Base-by-base conservation (phyloP, 1,140 invertebrate genomes). In the Hyphantria cunea region DNA sequence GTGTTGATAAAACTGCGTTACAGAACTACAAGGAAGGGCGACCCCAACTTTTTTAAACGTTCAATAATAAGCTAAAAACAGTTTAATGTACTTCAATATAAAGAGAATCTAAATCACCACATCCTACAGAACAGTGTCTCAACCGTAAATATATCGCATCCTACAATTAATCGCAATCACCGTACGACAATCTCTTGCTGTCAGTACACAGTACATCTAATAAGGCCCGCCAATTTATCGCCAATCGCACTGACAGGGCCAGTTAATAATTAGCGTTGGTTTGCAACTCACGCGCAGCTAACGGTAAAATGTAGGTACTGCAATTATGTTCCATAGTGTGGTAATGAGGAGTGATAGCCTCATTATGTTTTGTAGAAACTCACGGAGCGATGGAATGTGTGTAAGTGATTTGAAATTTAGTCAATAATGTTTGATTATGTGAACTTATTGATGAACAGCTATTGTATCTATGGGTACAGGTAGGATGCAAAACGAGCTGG, bases 291-390 rank as follows among this genome's bases (percentile, higher is more conserved):
- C 56, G 56, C 56, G 56, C 56, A 59, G 55, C 45, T 59, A 59
- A 59, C 56, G 56, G 55, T 6, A 31, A 59, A 39, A 14, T 1
- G 17, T 25, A 25, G 17, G 32, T 32, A 58, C 56, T 31, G 47
- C 45, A 59, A 59, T 59, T 59, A 59, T 59, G 13, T 41, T 59
- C 56, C 49, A 59, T 59, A 25, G 47, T 32, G 34, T 50, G 56
- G 33, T 59, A 59, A 59, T 59, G 56, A 59, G 56, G 17, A 59
- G 37, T 59, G 56, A 59, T 59, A 58, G 56, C 32, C 55, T 48
- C 55, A 49, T 58, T 49, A 58, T 48, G 12, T 48, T 12, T 41
- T 39, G 42, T 54, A 17, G 37, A 54, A 47, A 56, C 32, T 14
- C 53, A 47, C 47, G 54, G 44, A 25, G 17, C 17, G 17, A 1